Evolutionary conservation across 2,888 invertebrate genomes (phyloP), one percentile per base, ranked within the genome.

Genomic region (Chelonus formosanus): DNA sequence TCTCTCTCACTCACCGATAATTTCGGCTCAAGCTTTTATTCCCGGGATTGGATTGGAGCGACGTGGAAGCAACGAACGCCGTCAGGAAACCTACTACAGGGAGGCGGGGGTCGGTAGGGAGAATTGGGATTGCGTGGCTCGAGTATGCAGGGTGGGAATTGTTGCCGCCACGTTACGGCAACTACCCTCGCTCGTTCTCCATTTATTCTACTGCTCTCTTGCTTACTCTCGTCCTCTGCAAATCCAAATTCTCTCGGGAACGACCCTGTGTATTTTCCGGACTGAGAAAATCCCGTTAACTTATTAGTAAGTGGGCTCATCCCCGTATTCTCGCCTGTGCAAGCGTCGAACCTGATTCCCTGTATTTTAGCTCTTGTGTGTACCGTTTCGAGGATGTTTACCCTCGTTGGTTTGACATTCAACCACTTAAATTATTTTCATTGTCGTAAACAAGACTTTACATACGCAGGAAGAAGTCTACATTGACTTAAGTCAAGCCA

Each of bases 211-310:
- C 36, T 56, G 36, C 43, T 52, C 52, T 63, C 58, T 36, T 54
- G 43, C 52, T 52, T 8, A 3, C 31, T 32, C 34, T 32, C 43
- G 64, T 40, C 53, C 63, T 63, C 48, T 53, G 63, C 52, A 66
- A 70, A 70, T 70, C 70, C 64, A 64, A 69, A 67, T 67, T 63
- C 65, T 64, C 65, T 64, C 70, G 71, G 69, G 73, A 70, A 68
- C 73, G 74, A 73, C 71, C 71, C 67, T 69, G 65, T 71, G 76
- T 76, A 78, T 80, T 80, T 80, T 76, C 78, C 76, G 70, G 74
- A 71, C 75, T 72, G 73, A 73, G 79, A 76, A 79, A 80, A 80
- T 78, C 80, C 79, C 75, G 80, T 80, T 80, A 79, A 78, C 78
- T 79, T 78, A 80, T 80, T 80, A 80, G 80, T 79, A 78, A 78